A percentile compares a stretch with the other conserved stretches of the same genome.
Evolutionary conservation across 2,797 vertebrate species (phyloP).

Genomic region (Mico argentatus): DNA sequence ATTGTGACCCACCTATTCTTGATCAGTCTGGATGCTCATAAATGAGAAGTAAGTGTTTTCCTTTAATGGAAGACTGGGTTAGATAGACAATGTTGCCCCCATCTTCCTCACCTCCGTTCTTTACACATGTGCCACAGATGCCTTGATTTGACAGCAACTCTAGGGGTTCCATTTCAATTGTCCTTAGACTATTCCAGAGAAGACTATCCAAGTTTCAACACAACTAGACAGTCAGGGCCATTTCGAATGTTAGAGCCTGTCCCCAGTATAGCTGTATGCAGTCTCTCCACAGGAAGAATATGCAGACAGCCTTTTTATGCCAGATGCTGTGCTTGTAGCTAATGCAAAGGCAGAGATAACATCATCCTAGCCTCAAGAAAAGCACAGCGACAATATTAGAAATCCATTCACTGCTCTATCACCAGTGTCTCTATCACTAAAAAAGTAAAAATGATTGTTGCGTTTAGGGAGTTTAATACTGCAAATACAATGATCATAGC

Average conservation of each 20-base stretch:
- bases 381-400: not conserved
- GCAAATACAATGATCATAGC: not conserved
- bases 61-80: not conserved
- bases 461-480: not conserved
- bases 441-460: not conserved
- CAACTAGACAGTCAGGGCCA: not conserved
- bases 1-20: not conserved
- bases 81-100: not conserved
- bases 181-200: not conserved
- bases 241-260: not conserved
- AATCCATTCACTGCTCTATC: not conserved
- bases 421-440: not conserved
- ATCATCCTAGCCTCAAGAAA: not conserved
- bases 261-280: not conserved
- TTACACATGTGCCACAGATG: not conserved
- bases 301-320: not conserved
- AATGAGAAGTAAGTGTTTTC: constrained; percentile 1
- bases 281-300: not conserved
- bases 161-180: not conserved
- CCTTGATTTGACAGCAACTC: not conserved
- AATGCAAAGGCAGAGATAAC: not conserved
- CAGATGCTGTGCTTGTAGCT: not conserved
- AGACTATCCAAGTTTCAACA: not conserved
- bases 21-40: not conserved
- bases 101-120: not conserved